phyloP scores from a whole-genome alignment of 2,797 vertebrate species.

The Salarias fasciatus region DNA sequence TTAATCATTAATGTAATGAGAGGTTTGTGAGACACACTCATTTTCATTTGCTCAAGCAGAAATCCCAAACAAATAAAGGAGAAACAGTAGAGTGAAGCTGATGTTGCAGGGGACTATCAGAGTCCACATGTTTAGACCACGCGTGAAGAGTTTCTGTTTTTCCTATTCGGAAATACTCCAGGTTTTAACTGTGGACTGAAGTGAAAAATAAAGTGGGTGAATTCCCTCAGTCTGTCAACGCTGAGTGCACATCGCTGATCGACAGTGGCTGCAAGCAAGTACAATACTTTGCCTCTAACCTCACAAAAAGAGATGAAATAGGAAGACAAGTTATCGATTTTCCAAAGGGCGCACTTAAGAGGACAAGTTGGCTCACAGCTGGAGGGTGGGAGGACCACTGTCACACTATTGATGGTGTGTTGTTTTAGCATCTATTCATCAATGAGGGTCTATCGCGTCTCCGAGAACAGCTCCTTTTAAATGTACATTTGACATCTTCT shows the following conservation, averaged over 20 bases:
- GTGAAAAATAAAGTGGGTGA: not conserved
- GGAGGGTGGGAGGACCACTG: not conserved
- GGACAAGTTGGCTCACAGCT: not conserved
- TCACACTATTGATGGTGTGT: not conserved
- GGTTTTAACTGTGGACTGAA: too few relatives aligned
- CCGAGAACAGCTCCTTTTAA: not conserved
- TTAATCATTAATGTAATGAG: conserved; percentile 12
- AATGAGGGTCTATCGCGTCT: not conserved
- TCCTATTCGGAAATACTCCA: too few relatives aligned
- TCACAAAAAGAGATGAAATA: not conserved
- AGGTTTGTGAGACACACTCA: not conserved
- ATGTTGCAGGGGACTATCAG: too few relatives aligned
- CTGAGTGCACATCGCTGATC: not conserved
- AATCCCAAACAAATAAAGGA: not conserved
- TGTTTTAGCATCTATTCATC: conserved; percentile 1
- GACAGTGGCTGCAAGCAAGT: not conserved
- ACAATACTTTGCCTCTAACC: not conserved
- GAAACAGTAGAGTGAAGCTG: not conserved
- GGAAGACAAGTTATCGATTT: not conserved
- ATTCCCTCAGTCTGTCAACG: not conserved
- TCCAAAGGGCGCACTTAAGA: not conserved
- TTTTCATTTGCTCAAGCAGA: not conserved
- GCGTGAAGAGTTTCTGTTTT: too few relatives aligned
- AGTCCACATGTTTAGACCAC: too few relatives aligned
- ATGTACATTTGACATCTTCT: not conserved